Evolutionary conservation across 2,888 invertebrate genomes (phyloP).

Genomic region (Patella caerulea): DNA sequence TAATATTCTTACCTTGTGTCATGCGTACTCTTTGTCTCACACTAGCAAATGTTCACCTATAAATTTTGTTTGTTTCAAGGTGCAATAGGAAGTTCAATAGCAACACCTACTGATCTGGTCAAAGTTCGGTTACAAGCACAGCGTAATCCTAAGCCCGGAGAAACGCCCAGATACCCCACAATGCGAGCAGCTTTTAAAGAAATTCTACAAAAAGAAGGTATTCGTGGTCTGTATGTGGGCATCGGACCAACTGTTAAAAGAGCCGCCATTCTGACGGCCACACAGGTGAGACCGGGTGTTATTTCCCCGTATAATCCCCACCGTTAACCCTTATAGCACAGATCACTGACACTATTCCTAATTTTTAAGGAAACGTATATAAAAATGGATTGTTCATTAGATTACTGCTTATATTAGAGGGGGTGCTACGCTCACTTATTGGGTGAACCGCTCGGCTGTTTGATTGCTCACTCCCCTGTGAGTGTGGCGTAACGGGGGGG

Average conservation of each 20-base stretch:
- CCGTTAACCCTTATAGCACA: too few relatives aligned
- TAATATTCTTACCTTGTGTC: too few relatives aligned
- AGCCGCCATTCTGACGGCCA: slow-evolving; percentile 63
- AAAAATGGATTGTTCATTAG: too few relatives aligned
- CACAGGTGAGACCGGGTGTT: slow-evolving; percentile 47
- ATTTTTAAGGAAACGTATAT: too few relatives aligned
- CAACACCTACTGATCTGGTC: slow-evolving; percentile 63
- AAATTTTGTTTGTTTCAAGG: slow-evolving; percentile 35
- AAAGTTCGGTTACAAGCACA: slow-evolving; percentile 63
- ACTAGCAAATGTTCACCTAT: too few relatives aligned
- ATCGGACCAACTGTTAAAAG: slow-evolving; percentile 61
- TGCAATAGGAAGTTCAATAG: slow-evolving; percentile 59
- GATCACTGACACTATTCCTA: too few relatives aligned
- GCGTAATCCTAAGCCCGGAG: slow-evolving; percentile 36
- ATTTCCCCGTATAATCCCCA: neutral
- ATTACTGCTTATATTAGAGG: too few relatives aligned
- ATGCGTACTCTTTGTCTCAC: too few relatives aligned
- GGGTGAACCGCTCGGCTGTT: too few relatives aligned
- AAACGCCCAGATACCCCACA: slow-evolving; percentile 41
- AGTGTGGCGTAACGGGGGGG: too few relatives aligned
- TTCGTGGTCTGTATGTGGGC: slow-evolving; percentile 56
- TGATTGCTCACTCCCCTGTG: too few relatives aligned
- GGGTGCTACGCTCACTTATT: too few relatives aligned
- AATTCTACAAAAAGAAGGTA: slow-evolving; percentile 48
- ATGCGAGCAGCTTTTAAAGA: slow-evolving; percentile 52